These are phyloP conservation scores for Hemistola chrysoprasaria DNA, from an alignment of 2,888 invertebrate species.

Conservation along the genomic window DNA sequence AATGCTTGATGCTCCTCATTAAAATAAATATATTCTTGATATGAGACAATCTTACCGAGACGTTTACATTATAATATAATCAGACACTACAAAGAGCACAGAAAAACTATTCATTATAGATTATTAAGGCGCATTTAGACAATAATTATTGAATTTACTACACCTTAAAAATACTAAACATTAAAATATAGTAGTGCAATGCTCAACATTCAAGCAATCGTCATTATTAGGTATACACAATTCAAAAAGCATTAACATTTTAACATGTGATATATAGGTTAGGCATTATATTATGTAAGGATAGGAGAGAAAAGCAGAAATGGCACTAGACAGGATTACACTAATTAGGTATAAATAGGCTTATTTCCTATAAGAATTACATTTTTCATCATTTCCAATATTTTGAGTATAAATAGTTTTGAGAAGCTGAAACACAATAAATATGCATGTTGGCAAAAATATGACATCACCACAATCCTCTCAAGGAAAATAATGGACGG, in stretches of 20 bases:
- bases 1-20: constrained; percentile 8
- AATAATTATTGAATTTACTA: constrained; percentile 54
- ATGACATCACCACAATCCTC: constrained; percentile 15
- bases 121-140: constrained; percentile 67
- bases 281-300: constrained; percentile 22
- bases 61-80: constrained; percentile 37
- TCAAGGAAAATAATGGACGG: constrained; percentile 18
- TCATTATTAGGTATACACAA: constrained; percentile 34
- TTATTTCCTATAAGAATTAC: constrained; percentile 13
- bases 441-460: constrained; percentile 17
- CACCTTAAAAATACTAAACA: constrained; percentile 52
- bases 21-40: constrained; percentile 14
- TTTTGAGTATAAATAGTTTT: constrained; percentile 1
- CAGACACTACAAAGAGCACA: constrained; percentile 49
- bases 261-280: constrained; percentile 25
- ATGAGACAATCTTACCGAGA: constrained; percentile 33
- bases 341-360: constrained; percentile 10
- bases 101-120: constrained; percentile 51
- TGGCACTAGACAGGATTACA: constrained; percentile 17
- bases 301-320: constrained; percentile 22
- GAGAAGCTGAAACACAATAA: constrained; percentile 5
- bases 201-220: constrained; percentile 59
- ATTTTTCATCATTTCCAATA: constrained; percentile 3
- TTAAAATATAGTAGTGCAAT: constrained; percentile 60
- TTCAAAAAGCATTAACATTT: constrained; percentile 33